phyloP scores from a whole-genome alignment of 2,113 vertebrate species.

The Otus sunia region DNA sequence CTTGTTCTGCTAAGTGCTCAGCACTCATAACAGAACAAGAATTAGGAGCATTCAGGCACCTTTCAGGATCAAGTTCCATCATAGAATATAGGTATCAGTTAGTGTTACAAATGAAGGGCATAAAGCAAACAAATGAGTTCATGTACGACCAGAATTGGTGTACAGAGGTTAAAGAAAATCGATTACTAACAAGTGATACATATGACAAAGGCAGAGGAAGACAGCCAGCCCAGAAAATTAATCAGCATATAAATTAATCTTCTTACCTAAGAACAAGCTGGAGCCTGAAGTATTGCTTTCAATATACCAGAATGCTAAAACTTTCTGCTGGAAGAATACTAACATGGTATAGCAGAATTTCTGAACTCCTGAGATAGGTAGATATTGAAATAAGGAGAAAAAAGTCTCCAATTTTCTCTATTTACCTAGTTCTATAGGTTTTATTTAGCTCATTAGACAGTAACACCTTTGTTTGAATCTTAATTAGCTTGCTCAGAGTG shows the following conservation, averaged over 20 bases:
- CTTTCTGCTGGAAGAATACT: conserved; percentile 14
- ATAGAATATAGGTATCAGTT: neutral
- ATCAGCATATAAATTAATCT: conserved; percentile 77
- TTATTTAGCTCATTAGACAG: neutral
- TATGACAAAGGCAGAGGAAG: conserved; percentile 59
- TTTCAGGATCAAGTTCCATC: neutral
- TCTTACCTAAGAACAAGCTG: conserved; percentile 43
- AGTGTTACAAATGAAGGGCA: conserved; percentile 34
- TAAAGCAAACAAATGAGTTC: conserved; percentile 65
- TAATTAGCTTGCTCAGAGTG: neutral
- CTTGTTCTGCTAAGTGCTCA: neutral
- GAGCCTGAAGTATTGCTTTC: conserved; percentile 44
- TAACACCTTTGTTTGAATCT: neutral
- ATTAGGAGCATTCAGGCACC: neutral
- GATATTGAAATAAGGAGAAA: neutral
- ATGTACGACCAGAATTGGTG: neutral
- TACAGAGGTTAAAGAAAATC: conserved; percentile 71
- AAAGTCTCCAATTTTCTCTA: neutral
- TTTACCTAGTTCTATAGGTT: neutral
- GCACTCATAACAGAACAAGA: neutral
- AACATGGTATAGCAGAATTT: neutral
- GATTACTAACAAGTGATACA: conserved; percentile 70
- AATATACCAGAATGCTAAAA: conserved; percentile 14
- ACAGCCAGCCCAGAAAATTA: conserved; percentile 51
- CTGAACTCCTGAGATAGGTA: neutral